phyloP scores from a whole-genome alignment of 2,113 vertebrate genomes.

The human (Homo sapiens) region GRCh38 chr3:4234001-4234500 shows the following conservation, averaged over 20 bases:
- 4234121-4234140: not conserved
- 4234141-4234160: not conserved
- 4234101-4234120: not conserved
- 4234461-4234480: not conserved
- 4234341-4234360: constrained; percentile 10
- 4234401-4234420: not conserved
- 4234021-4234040: not conserved
- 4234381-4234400: not conserved
- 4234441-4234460: not conserved
- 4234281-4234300: not conserved
- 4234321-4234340: not conserved
- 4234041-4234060: not conserved
- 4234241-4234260: constrained; percentile 1
- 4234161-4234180: not conserved
- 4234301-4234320: not conserved
- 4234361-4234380: not conserved
- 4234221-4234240: not conserved
- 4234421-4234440: not conserved
- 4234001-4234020: not conserved
- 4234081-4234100: not conserved
- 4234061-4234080: not conserved
- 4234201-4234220: not conserved
- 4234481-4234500: not conserved
- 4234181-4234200: not conserved
- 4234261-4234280: not conserved